Evolutionary conservation across 2,797 vertebrate species (phyloP), one percentile per base, ranked within the genome.

Genomic region (Anabacerthia variegaticeps): DNA sequence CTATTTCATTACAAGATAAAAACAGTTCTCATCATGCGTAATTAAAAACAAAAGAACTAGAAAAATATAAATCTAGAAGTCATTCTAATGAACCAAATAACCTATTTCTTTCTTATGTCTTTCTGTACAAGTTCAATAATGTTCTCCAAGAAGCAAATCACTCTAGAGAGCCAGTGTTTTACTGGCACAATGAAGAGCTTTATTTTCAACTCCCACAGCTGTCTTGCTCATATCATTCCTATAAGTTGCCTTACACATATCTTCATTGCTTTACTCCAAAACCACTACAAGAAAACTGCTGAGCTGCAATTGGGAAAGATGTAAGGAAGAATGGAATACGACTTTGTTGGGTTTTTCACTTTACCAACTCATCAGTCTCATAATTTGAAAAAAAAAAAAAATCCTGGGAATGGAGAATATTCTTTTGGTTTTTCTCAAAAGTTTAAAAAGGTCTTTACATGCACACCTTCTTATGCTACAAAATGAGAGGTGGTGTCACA

Each of bases 1-100:
- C 2, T 49, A 69, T 85, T 88, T 93, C 58, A 54, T 80, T 72
- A 77, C 15, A 77, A 59, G 21, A 32, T 63, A 92, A 80, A 96
- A 36, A 0, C 6, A 19, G 8, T 43, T 82, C 39, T 82, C 24
- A 52, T 34, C 16, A 30, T 54, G 36, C 21, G 18, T 84, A 82
- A n/a, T 77, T 84, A 73, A 14, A 39, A 75, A 26, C 17, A 88
- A 86, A 95, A 92, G 16, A 69, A 63, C 8, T 79, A 26, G 12
- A 4, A 14, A 39, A 65, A 36, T 2, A 36, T 15, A n/a, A 34
- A 1, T 1, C 3, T 18, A 32, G 14, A 36, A 66, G 6, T 48
- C 36, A 72, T 41, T 19, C 8, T 39, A 68, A 56, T 56, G 24
- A 77, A 74, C 65, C 23, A 85, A 51, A 46, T 36, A 78, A 19